These are phyloP conservation scores for Pseudorectes ferrugineus DNA, from an alignment of 2,113 vertebrate species.

Conservation along the genomic window DNA sequence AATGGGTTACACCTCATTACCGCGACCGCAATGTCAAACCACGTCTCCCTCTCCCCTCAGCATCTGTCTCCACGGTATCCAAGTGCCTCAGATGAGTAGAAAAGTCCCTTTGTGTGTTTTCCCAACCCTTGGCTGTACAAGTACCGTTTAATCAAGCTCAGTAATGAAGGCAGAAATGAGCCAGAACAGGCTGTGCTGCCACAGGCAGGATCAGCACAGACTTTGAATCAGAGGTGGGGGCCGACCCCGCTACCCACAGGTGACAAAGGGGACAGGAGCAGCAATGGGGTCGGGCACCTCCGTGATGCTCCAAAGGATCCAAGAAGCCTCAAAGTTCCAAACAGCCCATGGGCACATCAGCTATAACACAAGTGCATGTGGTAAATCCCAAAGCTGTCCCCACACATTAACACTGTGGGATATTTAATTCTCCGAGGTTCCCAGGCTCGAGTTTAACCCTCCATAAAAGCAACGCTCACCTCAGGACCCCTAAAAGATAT, in stretches of 20 bases:
- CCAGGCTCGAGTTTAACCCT: neutral
- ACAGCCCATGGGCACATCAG: fast-evolving
- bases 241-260: fast-evolving
- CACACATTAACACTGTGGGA: no score
- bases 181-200: neutral
- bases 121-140: conserved; percentile 32
- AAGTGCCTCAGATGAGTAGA: conserved; percentile 16
- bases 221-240: neutral
- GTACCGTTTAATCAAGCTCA: conserved; percentile 45
- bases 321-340: neutral
- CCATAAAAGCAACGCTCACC: neutral
- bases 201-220: neutral
- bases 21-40: neutral
- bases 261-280: neutral
- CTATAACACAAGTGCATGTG: fast-evolving
- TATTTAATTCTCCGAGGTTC: neutral
- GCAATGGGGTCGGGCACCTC: fast-evolving
- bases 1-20: conserved; percentile 4
- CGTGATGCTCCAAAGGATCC: neutral
- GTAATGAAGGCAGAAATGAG: conserved; percentile 26
- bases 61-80: conserved; percentile 3
- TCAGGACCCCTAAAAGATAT: neutral
- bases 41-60: neutral
- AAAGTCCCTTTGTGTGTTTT: conserved; percentile 47
- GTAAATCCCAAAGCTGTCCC: neutral